Evolutionary conservation across 2,888 invertebrate species (phyloP).

Genomic region (Prosopocoilus inquinatus): DNA sequence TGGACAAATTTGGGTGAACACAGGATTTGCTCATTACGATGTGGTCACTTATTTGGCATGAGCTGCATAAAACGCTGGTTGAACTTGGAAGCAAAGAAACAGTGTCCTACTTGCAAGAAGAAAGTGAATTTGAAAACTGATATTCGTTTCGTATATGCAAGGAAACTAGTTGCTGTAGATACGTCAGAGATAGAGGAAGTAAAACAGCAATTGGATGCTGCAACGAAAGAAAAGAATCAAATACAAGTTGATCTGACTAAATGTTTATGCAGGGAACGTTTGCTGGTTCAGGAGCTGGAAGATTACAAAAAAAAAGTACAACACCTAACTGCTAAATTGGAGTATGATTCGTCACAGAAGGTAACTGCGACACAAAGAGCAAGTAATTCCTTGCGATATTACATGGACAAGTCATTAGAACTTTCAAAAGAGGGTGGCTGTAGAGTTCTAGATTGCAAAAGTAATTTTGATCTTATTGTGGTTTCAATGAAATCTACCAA

Average conservation of each 20-base stretch:
- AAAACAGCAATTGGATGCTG: constrained; percentile 59
- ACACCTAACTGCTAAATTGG: neutral
- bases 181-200: constrained; percentile 71
- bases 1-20: constrained; percentile 89
- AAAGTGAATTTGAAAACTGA: constrained; percentile 66
- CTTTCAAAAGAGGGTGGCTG: constrained; percentile 71
- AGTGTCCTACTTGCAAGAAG: constrained; percentile 93
- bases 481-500: constrained; percentile 74
- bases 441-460: constrained; percentile 73
- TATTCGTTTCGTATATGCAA: constrained; percentile 77
- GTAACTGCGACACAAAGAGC: neutral
- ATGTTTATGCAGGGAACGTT: constrained; percentile 47
- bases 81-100: constrained; percentile 55
- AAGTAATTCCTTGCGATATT: constrained; percentile 45
- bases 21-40: constrained; percentile 80
- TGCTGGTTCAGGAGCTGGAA: constrained; percentile 24
- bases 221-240: constrained; percentile 58
- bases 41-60: constrained; percentile 90
- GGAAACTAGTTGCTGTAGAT: constrained; percentile 72
- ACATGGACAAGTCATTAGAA: constrained; percentile 65
- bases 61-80: constrained; percentile 79
- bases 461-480: constrained; percentile 62
- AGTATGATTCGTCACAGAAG: neutral
- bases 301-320: constrained; percentile 13
- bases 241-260: constrained; percentile 64